Percentiles rank a stretch among this genome's conserved stretches.
Evolutionary conservation across 2,113 vertebrate genomes (phyloP).

Genomic region (Octodon degus): DNA sequence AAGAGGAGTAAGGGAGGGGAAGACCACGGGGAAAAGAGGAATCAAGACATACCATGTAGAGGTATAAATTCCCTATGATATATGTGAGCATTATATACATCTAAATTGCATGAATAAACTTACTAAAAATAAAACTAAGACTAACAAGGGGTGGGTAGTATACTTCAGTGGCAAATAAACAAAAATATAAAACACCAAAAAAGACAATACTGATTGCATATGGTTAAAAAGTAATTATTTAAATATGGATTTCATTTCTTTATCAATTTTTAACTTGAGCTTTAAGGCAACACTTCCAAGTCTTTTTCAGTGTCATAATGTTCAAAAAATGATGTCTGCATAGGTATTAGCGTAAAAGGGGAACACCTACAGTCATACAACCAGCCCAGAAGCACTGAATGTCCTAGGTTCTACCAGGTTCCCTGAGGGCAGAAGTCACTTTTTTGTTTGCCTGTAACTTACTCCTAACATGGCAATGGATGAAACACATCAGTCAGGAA

Average conservation of each 20-base stretch:
- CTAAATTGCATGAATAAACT: neutral
- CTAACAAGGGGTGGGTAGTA: neutral
- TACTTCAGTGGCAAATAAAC: neutral
- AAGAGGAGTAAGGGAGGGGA: neutral
- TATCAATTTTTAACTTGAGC: conserved; percentile 42
- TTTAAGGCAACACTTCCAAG: conserved; percentile 30
- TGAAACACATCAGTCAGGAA: conserved; percentile 16
- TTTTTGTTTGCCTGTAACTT: conserved; percentile 39
- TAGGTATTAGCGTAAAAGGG: conserved; percentile 3
- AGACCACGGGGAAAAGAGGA: neutral
- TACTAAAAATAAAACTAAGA: neutral
- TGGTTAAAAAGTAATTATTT: conserved; percentile 47
- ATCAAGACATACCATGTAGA: neutral
- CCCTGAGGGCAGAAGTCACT: neutral
- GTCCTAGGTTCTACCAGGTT: neutral
- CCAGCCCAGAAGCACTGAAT: neutral
- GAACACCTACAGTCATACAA: neutral
- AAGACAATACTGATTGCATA: conserved; percentile 30
- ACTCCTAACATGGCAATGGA: neutral
- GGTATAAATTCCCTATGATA: neutral
- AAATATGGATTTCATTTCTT: conserved; percentile 57
- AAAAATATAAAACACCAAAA: conserved; percentile 44
- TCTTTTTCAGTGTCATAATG: neutral
- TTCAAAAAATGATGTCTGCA: conserved; percentile 35
- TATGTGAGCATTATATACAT: neutral